These are phyloP conservation scores for Glaucomys volans DNA, from an alignment of 2,113 vertebrate genomes.

Conservation along the genomic window DNA sequence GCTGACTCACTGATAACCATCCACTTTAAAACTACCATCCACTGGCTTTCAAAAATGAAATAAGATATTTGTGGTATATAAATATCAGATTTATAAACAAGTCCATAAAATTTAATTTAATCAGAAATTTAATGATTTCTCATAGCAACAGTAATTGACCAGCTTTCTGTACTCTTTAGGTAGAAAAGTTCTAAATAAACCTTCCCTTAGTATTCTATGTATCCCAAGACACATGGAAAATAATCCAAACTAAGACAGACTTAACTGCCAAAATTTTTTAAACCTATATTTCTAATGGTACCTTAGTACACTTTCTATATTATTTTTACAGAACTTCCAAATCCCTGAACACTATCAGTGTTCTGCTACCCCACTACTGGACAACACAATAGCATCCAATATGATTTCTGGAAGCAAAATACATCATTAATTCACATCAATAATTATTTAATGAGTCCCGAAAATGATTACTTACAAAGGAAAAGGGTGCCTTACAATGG, in stretches of 20 bases:
- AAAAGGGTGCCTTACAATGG: not conserved
- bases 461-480: not conserved
- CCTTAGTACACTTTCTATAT: not conserved
- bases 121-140: conserved; percentile 35
- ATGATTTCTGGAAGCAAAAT: conserved; percentile 4
- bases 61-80: not conserved
- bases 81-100: not conserved
- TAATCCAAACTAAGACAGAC: not conserved
- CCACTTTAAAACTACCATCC: conserved; percentile 8
- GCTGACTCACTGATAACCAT: not conserved
- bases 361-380: not conserved
- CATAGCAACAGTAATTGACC: not conserved
- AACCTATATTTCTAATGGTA: not conserved
- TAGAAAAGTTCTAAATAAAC: conserved; percentile 11
- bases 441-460: not conserved
- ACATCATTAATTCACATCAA: conserved; percentile 8
- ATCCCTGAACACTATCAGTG: not conserved
- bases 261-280: not conserved
- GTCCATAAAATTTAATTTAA: conserved; percentile 2
- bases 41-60: conserved; percentile 35
- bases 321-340: not conserved
- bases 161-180: not conserved
- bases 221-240: not conserved
- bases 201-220: not conserved
- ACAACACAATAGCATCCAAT: not conserved